Percentiles rank a stretch among this genome's conserved stretches.
Evolutionary conservation across 2,797 vertebrate genomes (phyloP).

Genomic region (Trematomus bernacchii): DNA sequence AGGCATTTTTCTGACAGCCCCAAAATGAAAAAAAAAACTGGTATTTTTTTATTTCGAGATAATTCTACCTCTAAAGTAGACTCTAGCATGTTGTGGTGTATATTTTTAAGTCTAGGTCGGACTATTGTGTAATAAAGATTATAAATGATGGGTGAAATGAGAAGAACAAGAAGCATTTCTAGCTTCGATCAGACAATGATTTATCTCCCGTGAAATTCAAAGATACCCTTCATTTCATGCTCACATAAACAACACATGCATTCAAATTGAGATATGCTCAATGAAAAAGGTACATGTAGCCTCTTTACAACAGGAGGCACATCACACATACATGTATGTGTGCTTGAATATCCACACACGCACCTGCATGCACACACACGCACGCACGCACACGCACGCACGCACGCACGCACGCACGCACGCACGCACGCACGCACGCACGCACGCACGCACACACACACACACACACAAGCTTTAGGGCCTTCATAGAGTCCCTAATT

Average conservation of each 20-base stretch:
- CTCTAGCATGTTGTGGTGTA: constrained; percentile 42
- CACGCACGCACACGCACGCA: neutral
- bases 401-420: constrained; percentile 58
- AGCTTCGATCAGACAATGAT: constrained; percentile 1
- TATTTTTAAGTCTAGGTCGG: constrained; percentile 58
- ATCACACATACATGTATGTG: neutral
- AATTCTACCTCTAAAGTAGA: constrained; percentile 43
- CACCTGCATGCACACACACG: neutral
- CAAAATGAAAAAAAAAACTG: constrained; percentile 57
- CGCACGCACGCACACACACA: neutral
- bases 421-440: neutral
- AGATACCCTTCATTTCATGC: neutral
- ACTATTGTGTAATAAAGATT: constrained; percentile 80
- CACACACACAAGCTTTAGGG: constrained; percentile 77
- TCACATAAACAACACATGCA: constrained; percentile 12
- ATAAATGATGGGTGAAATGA: constrained; percentile 67
- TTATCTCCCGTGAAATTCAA: constrained; percentile 18
- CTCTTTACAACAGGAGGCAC: neutral
- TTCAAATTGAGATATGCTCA: constrained; percentile 6
- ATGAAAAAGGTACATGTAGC: neutral
- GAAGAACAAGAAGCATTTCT: constrained; percentile 78
- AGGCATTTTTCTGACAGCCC: constrained; percentile 90
- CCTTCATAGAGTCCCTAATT: constrained; percentile 91
- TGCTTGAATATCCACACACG: neutral
- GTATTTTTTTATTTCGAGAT: constrained; percentile 32